phyloP scores from a whole-genome alignment of 2,888 invertebrate genomes.

The Eumacrocentrus americanus region DNA sequence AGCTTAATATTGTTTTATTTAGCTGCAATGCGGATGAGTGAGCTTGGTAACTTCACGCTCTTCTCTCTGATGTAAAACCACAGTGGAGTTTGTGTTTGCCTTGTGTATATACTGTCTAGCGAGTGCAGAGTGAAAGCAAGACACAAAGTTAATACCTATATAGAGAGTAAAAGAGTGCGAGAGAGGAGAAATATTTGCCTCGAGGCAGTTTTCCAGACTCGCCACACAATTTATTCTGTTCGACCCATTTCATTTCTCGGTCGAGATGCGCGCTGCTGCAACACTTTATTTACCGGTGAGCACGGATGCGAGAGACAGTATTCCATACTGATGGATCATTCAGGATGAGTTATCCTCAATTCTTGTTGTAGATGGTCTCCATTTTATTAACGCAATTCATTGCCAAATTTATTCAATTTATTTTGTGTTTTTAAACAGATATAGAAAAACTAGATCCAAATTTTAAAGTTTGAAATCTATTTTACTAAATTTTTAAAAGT shows the following conservation, averaged over 20 bases:
- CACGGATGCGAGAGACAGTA: neutral
- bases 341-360: neutral
- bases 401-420: too few relatives aligned
- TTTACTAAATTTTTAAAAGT: too few relatives aligned
- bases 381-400: too few relatives aligned
- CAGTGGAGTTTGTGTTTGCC: slow-evolving; percentile 23
- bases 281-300: slow-evolving; percentile 12
- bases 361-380: too few relatives aligned
- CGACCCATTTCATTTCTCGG: slow-evolving; percentile 24
- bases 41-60: slow-evolving; percentile 6
- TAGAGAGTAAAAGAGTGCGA: neutral
- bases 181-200: neutral
- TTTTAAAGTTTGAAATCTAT: too few relatives aligned
- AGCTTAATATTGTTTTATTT: slow-evolving; percentile 41
- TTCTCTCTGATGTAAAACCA: neutral
- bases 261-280: slow-evolving; percentile 11
- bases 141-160: neutral
- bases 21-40: slow-evolving; percentile 38
- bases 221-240: slow-evolving; percentile 23
- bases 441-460: too few relatives aligned
- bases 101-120: neutral
- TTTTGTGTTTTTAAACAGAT: too few relatives aligned
- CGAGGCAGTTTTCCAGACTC: slow-evolving; percentile 9
- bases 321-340: neutral
- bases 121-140: neutral